Conservation (phyloP, 2,888 invertebrate genomes). For the Thalpophila matura region DNA sequence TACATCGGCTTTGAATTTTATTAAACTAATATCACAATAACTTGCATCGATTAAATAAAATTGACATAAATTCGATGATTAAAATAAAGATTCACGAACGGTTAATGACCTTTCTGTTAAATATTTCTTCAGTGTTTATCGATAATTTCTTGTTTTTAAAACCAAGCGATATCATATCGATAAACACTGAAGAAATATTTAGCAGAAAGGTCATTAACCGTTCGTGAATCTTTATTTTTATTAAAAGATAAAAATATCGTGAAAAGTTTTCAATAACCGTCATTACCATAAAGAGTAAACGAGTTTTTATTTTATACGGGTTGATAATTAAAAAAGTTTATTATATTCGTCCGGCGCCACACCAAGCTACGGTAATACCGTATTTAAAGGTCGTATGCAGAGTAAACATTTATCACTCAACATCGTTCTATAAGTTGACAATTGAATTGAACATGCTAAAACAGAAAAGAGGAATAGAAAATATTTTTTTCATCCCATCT, state of each 20-base stretch:
- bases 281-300: conserved; percentile 18
- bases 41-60: too few species aligned
- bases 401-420: neutral
- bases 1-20: too few species aligned
- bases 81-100: conserved; percentile 22
- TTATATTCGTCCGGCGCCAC: neutral
- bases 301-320: conserved; percentile 9
- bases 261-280: conserved; percentile 27
- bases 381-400: too few species aligned
- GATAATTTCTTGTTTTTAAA: too few species aligned
- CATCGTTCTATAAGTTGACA: neutral
- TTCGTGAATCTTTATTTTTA: conserved; percentile 23
- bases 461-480: too few species aligned
- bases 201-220: conserved; percentile 10
- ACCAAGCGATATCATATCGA: too few species aligned
- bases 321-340: conserved; percentile 3
- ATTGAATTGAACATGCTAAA: too few species aligned
- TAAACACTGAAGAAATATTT: neutral
- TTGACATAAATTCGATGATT: too few species aligned
- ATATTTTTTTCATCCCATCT: too few species aligned
- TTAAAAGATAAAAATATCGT: conserved; percentile 11
- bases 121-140: neutral
- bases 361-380: too few species aligned
- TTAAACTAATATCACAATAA: too few species aligned
- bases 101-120: conserved; percentile 6